A percentile compares a stretch with the other conserved stretches of the same genome.
Conservation (phyloP, 92 coral and sea anemone species). For the Umimayanthus kanabou region DNA sequence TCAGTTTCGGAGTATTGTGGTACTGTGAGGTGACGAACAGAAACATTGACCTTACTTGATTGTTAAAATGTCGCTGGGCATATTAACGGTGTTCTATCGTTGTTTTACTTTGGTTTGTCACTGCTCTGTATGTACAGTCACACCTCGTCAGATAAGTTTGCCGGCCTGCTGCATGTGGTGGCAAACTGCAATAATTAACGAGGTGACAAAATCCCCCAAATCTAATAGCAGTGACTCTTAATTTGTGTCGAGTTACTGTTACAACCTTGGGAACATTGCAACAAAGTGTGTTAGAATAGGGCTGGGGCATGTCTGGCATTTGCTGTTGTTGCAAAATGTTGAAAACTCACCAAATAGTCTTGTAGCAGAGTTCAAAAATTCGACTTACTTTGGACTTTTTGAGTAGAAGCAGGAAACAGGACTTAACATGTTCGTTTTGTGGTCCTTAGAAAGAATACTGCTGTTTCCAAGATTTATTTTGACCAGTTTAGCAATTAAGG, state of each 20-base stretch:
- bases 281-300: neutral
- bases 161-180: neutral
- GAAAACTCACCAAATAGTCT: too few relatives aligned
- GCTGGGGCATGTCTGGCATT: neutral
- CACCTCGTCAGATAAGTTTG: slow-evolving; percentile 1
- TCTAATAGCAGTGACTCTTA: slow-evolving; percentile 12
- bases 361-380: too few relatives aligned
- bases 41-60: too few relatives aligned
- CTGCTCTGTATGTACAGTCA: neutral
- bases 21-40: too few relatives aligned
- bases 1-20: too few relatives aligned
- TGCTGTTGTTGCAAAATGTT: too few relatives aligned
- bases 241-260: slow-evolving; percentile 10
- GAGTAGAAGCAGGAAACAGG: too few relatives aligned
- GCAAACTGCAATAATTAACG: neutral
- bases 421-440: too few relatives aligned
- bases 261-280: slow-evolving; percentile 11
- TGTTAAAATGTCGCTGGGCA: neutral
- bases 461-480: too few relatives aligned
- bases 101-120: neutral
- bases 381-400: too few relatives aligned
- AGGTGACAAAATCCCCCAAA: slow-evolving; percentile 5
- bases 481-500: too few relatives aligned
- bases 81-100: neutral
- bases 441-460: too few relatives aligned